phyloP scores from a whole-genome alignment of 2,113 vertebrate genomes.

The Lutjanus erythropterus region DNA sequence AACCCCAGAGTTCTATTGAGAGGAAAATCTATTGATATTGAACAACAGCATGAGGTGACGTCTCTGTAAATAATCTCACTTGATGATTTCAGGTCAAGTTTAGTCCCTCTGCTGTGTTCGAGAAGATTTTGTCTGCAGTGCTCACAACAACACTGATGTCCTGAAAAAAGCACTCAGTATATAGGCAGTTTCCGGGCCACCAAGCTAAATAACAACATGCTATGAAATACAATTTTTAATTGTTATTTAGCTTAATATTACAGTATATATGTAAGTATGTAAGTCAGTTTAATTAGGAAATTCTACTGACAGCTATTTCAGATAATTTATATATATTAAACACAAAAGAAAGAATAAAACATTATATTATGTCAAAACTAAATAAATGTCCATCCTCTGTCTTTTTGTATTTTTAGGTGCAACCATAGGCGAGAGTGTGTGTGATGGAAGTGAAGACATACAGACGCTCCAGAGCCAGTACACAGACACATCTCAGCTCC shows the following conservation, averaged over 20 bases:
- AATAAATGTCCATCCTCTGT: neutral
- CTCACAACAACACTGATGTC: too few species aligned
- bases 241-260: too few species aligned
- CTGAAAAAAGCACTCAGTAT: slow-evolving; percentile 15
- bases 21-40: neutral
- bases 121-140: neutral
- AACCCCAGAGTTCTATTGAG: too few species aligned
- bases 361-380: neutral
- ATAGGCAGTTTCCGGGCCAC: too few species aligned
- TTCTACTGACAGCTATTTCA: too few species aligned
- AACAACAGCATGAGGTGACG: neutral
- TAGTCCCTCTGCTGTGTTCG: too few species aligned
- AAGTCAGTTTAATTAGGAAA: too few species aligned
- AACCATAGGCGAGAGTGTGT: slow-evolving; percentile 16
- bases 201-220: too few species aligned
- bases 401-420: slow-evolving; percentile 31
- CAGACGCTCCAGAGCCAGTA: slow-evolving; percentile 64
- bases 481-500: slow-evolving; percentile 80
- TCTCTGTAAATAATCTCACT: neutral
- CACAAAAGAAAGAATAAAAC: too few species aligned
- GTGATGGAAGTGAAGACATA: slow-evolving; percentile 76
- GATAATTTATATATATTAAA: too few species aligned
- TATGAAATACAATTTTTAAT: too few species aligned
- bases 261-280: too few species aligned
- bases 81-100: neutral